These are phyloP conservation scores for Ceriagrion tenellum DNA, from an alignment of 2,888 invertebrate species.

Conservation along the genomic window DNA sequence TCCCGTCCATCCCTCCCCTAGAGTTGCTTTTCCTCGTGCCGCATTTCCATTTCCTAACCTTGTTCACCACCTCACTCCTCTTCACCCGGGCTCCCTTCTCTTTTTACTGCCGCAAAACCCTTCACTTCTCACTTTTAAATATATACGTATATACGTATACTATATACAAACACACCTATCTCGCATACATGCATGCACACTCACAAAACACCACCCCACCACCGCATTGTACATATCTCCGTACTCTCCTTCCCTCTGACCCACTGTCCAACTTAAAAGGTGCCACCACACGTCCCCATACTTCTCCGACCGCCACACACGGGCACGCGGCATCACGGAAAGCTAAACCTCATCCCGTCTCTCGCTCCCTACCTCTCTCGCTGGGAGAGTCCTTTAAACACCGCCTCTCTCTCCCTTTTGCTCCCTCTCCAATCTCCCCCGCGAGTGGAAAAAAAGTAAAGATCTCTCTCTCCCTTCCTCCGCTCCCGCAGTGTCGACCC, in stretches of 20 bases:
- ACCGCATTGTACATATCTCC: constrained; percentile 10
- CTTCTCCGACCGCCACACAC: background rate
- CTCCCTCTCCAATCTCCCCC: background rate
- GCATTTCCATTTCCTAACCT: constrained; percentile 25
- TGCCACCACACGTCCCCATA: constrained; percentile 9
- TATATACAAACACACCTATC: background rate
- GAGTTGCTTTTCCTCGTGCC: background rate
- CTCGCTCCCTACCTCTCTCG: background rate
- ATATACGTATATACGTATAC: background rate
- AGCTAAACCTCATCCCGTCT: background rate
- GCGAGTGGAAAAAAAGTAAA: background rate
- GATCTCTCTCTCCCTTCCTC: background rate
- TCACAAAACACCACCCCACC: constrained; percentile 16
- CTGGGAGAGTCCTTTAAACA: background rate
- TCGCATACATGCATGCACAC: background rate
- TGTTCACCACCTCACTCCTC: background rate
- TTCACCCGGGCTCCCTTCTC: background rate
- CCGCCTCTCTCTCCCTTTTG: background rate
- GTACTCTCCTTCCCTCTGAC: constrained; percentile 20
- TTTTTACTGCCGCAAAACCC: constrained; percentile 26
- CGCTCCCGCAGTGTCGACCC: background rate
- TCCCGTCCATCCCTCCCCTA: background rate
- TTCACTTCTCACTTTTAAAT: background rate
- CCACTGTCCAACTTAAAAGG: constrained; percentile 63
- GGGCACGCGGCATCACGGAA: background rate